Evolutionary conservation across 30 jellyfish, hydroid and myxozoan species (phyloP), one percentile per base, ranked within the genome.

Genomic region (Catostylus mosaicus): DNA sequence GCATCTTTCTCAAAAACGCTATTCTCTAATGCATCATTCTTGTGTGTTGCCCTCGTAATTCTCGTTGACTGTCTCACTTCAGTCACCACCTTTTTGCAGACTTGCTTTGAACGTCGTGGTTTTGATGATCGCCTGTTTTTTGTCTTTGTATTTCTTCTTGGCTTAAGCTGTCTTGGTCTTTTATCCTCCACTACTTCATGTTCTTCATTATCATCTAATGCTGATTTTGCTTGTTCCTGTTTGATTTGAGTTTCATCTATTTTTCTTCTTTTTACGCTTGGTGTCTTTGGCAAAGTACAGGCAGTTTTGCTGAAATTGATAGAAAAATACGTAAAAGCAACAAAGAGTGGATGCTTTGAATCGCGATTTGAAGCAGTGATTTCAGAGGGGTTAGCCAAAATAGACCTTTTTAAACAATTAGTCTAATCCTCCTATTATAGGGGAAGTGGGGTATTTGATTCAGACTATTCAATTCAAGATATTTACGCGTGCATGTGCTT

Each of bases 221-320:
- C 16, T 29, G 29, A 32, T 32, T 54, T 45, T 27, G 52, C 54
- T 1, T 16, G 27, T 19, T 23, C 22, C 54, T 27, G 52, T 24
- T 31, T 24, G 0, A 18, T 31, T 29, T 24, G 57, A 9, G 77
- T 51, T 20, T 65, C 54, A 30, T 75, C 76, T 8, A 75, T 8
- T 54, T 75, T 75, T 22, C 87, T 31, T 20, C 68, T 75, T 18
- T 75, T 75, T 18, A 75, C 43, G 33, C 31, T 16, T 0, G 87
- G 87, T 19, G 77, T 52, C 68, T 75, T 75, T 26, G 87, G 75
- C 26, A 51, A 20, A n/a, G 12, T 32, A 33, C 76, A 57, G 2
- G 66, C 87, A 4, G 61, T 46, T n/a, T 73, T 51, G 24, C 85
- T 73, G n/a, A n/a, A n/a, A n/a, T n/a, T n/a, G n/a, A n/a, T n/a